Evolutionary conservation across 2,113 vertebrate species (phyloP).

Genomic region (Aspidoscelis tigris): DNA sequence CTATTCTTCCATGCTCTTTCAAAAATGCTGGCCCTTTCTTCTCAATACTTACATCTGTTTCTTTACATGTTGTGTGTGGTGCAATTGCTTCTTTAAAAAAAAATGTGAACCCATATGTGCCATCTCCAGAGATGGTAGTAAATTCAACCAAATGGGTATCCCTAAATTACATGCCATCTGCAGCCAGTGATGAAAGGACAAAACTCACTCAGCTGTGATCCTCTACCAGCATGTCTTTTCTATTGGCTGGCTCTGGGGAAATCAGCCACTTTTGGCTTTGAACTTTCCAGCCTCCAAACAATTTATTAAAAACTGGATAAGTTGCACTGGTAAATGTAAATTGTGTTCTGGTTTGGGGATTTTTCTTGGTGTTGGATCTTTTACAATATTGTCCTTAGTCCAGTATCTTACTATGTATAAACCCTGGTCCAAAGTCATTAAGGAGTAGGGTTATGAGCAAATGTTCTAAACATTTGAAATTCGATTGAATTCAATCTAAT

Average conservation of each 20-base stretch:
- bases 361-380: not conserved
- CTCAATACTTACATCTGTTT: conserved; percentile 81
- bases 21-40: conserved; percentile 58
- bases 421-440: too few relatives aligned
- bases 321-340: conserved; percentile 49
- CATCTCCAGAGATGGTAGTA: conserved; percentile 83
- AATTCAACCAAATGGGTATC: conserved; percentile 82
- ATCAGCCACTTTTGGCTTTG: conserved; percentile 77
- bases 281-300: conserved; percentile 69
- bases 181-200: conserved; percentile 79
- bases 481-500: too few relatives aligned
- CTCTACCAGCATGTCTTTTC: conserved; percentile 77
- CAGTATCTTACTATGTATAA: too few relatives aligned
- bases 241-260: conserved; percentile 80
- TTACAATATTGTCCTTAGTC: not conserved
- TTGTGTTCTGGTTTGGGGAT: not conserved
- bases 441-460: too few relatives aligned
- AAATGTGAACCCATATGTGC: conserved; percentile 80
- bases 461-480: too few relatives aligned
- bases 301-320: conserved; percentile 73
- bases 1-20: conserved; percentile 45
- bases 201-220: conserved; percentile 91
- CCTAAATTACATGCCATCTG: conserved; percentile 84
- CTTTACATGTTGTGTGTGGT: conserved; percentile 78
- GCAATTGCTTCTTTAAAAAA: conserved; percentile 72